Conservation (phyloP, 2,113 vertebrate genomes). For the Lamprologus tigripictilis region DNA sequence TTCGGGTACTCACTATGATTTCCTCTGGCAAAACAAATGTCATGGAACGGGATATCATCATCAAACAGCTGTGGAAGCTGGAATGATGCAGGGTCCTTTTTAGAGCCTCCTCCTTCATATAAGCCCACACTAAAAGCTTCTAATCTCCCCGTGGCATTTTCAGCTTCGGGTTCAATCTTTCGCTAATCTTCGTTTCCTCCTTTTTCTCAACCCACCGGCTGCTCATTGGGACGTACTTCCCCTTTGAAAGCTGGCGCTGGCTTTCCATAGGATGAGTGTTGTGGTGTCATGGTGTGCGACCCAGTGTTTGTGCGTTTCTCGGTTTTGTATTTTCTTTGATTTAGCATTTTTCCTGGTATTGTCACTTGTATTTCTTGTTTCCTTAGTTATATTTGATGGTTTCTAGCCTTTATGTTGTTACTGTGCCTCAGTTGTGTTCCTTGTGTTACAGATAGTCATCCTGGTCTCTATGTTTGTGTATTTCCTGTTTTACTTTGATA, state of each 20-base stretch:
- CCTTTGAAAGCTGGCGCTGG: not conserved
- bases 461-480: not conserved
- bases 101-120: not conserved
- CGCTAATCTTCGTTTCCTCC: not conserved
- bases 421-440: not conserved
- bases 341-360: not conserved
- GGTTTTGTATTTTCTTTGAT: not conserved
- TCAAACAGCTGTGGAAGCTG: not conserved
- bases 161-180: not conserved
- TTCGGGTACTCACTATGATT: not conserved
- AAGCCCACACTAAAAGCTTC: no score
- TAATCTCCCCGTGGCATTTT: accelerated
- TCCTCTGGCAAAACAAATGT: not conserved
- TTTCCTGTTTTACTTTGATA: not conserved
- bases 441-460: not conserved
- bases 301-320: not conserved
- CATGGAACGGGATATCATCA: not conserved
- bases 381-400: not conserved
- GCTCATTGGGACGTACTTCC: not conserved
- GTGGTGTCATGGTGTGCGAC: not conserved
- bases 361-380: not conserved
- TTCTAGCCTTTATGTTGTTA: not conserved
- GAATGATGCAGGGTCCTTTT: not conserved
- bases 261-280: not conserved
- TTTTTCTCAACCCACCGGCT: not conserved